phyloP scores from a whole-genome alignment of 2,113 vertebrate genomes.

The Callionymus lyra region DNA sequence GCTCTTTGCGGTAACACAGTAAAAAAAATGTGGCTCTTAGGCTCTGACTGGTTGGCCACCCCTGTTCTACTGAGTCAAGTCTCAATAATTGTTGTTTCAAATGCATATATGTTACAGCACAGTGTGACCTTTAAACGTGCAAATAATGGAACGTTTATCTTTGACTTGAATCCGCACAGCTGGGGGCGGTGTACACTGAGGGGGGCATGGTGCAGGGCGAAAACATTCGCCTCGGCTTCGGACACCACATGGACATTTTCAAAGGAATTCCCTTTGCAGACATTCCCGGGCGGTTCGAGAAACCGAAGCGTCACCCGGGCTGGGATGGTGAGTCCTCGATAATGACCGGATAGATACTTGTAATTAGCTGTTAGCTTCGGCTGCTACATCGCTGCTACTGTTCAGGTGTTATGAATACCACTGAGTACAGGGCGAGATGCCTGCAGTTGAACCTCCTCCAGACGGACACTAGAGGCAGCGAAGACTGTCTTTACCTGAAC shows the following conservation, averaged over 20 bases:
- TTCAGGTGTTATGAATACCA: conserved; percentile 74
- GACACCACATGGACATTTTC: conserved; percentile 75
- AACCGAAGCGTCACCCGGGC: conserved; percentile 77
- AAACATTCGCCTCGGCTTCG: conserved; percentile 63
- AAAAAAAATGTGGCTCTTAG: too few species aligned
- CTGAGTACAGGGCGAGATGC: conserved; percentile 63
- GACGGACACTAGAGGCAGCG: conserved; percentile 54
- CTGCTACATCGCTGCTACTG: background rate
- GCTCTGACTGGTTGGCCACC: too few species aligned
- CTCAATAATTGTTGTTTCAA: too few species aligned
- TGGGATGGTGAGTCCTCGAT: conserved; percentile 76
- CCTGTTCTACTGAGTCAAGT: too few species aligned
- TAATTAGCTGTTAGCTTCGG: background rate
- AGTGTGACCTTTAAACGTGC: too few species aligned
- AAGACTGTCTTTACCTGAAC: conserved; percentile 94
- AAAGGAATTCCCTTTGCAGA: conserved; percentile 87
- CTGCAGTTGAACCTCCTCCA: conserved; percentile 71
- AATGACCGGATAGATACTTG: background rate
- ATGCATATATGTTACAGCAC: too few species aligned
- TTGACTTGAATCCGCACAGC: conserved; percentile 46
- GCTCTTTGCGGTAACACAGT: too few species aligned
- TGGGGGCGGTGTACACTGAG: conserved; percentile 80
- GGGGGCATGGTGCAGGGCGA: conserved; percentile 82
- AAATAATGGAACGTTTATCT: background rate
- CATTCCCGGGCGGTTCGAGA: conserved; percentile 70